Evolutionary conservation across 2,113 vertebrate species (phyloP).

Genomic region (Platysternon megacephalum): DNA sequence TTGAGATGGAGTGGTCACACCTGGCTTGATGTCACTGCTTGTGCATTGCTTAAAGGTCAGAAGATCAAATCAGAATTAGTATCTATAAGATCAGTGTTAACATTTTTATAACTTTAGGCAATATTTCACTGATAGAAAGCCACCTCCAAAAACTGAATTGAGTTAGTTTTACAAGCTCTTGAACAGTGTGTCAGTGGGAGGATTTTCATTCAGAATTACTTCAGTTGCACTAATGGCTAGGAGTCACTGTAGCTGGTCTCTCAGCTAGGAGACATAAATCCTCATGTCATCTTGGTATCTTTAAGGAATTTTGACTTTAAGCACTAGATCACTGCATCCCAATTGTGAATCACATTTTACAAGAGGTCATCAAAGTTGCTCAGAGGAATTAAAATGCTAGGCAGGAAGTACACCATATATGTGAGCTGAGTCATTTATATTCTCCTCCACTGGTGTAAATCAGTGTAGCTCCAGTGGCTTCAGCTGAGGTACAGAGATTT

Average conservation of each 20-base stretch:
- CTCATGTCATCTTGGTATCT: background rate
- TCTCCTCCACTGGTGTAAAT: background rate
- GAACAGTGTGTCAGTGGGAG: background rate
- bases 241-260: accelerated
- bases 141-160: background rate
- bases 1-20: background rate
- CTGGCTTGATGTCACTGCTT: background rate
- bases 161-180: slow-evolving; percentile 7
- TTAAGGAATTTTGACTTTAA: accelerated
- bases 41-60: background rate
- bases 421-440: background rate
- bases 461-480: background rate
- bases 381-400: background rate
- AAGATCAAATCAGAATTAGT: background rate
- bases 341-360: background rate
- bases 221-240: background rate
- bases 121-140: background rate
- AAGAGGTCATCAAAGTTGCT: background rate
- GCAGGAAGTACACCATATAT: background rate
- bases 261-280: background rate
- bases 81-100: background rate
- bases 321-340: background rate
- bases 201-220: background rate
- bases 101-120: background rate
- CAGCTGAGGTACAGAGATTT: background rate